A percentile compares a stretch with the other conserved stretches of the same genome.
Conservation (phyloP, 2,797 vertebrate species). For the Lithobates pipiens region DNA sequence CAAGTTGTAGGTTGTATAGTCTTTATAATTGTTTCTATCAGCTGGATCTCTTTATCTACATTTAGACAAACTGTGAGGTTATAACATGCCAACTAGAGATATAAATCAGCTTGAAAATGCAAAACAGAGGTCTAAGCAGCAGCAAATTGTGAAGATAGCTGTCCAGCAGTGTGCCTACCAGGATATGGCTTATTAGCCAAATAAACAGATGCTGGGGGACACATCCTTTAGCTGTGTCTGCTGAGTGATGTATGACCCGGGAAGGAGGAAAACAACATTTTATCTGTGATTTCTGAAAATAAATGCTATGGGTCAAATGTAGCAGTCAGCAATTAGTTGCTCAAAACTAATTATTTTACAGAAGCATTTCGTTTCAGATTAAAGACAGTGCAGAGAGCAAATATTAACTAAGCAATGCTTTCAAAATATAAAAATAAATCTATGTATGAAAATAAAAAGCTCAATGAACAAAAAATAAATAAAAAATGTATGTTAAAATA, state of each 20-base stretch:
- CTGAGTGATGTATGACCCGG: constrained; percentile 40
- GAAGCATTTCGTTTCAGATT: constrained; percentile 55
- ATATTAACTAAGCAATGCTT: not conserved
- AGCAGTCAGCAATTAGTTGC: constrained; percentile 43
- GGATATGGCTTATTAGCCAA: constrained; percentile 61
- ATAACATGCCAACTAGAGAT: constrained; percentile 21
- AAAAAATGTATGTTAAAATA: too few species aligned
- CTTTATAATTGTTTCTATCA: not conserved
- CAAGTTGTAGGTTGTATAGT: not conserved
- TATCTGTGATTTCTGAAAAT: constrained; percentile 26
- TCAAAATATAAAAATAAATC: not conserved
- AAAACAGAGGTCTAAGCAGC: not conserved
- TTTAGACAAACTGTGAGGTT: constrained; percentile 6
- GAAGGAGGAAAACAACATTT: constrained; percentile 60
- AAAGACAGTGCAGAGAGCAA: constrained; percentile 15
- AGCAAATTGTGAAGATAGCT: not conserved
- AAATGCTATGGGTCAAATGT: constrained; percentile 56
- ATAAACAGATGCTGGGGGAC: constrained; percentile 38
- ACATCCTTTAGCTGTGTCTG: constrained; percentile 43
- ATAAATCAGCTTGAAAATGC: constrained; percentile 14
- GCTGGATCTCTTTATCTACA: constrained; percentile 24
- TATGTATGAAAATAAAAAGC: not conserved
- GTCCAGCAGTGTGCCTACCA: constrained; percentile 24
- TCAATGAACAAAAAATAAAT: too few species aligned
- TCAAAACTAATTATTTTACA: constrained; percentile 57